Evolutionary conservation across 1,140 invertebrate genomes (phyloP), one percentile per base, ranked within the genome.

Genomic region (Nixonia krombeini): DNA sequence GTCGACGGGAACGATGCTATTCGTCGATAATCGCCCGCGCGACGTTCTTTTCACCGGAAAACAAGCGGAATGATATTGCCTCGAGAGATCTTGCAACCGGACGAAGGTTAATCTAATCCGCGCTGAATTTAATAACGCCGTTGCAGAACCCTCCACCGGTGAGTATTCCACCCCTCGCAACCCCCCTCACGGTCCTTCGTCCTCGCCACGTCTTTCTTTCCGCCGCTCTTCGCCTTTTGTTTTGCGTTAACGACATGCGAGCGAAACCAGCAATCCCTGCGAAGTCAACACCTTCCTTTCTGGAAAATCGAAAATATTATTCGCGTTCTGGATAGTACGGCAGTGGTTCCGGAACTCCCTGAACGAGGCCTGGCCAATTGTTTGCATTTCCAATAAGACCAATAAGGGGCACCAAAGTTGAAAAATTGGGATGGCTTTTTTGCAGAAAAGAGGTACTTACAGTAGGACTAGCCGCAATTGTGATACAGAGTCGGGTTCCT

Each of bases 51-150:
- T 56, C 47, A 41, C 56, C 41, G 50, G 56, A 64, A 64, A 70
- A 70, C 61, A 64, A 64, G 59, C 61, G 56, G 41, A 70, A 65
- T 50, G 59, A 70, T 70, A 64, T 70, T 70, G 67, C 56, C 59
- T 64, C 55, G 59, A 59, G 59, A 63, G 66, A 61, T 70, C 59
- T 70, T 63, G 66, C 56, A 37, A 59, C 59, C 59, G 66, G 53
- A 63, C 66, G 59, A 59, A 63, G 59, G 66, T 69, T 69, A 69
- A 69, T 63, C 53, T 63, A 69, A 69, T 69, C 52, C 55, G 55
- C 66, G 40, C 45, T 63, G 58, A 63, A 69, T 69, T 69, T 63
- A 69, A 69, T 69, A 69, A 69, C 42, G 63, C 44, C 35, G 50
- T 59, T n/a, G n/a, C n/a, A n/a, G n/a, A 47, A 55, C 31, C 58